Conservation (phyloP, 2,113 vertebrate species). For the Trochalopteron elliotii region DNA sequence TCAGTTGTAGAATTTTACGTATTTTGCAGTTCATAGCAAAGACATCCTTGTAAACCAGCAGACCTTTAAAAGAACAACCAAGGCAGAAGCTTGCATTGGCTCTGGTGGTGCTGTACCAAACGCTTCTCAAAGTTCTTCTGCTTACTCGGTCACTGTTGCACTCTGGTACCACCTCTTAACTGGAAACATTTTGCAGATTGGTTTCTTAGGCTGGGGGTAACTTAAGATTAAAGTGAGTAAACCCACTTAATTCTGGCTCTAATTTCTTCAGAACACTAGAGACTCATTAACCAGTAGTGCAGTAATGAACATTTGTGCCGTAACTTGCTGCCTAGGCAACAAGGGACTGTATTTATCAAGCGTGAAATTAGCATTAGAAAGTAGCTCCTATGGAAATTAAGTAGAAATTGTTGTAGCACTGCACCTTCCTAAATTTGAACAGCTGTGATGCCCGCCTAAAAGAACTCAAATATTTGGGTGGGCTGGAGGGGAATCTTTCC, state of each 20-base stretch:
- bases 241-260: conserved; percentile 15
- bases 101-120: not conserved
- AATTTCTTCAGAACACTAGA: conserved; percentile 50
- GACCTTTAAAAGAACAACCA: not conserved
- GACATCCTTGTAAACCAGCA: not conserved
- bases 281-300: conserved; percentile 63
- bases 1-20: not conserved
- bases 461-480: not conserved
- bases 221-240: conserved; percentile 48
- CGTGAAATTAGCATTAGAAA: conserved; percentile 67
- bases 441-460: not conserved
- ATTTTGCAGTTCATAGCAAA: not conserved
- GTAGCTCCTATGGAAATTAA: conserved; percentile 43
- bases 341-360: conserved; percentile 53
- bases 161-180: not conserved
- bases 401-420: conserved; percentile 3
- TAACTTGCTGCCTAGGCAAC: conserved; percentile 61
- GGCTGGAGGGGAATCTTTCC: not conserved
- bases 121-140: not conserved
- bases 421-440: conserved; percentile 5
- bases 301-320: conserved; percentile 45
- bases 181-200: not conserved
- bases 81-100: not conserved
- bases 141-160: not conserved
- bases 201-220: not conserved